Evolutionary conservation across 2,888 invertebrate genomes (phyloP), one percentile per base, ranked within the genome.

Genomic region (Drosophila fulvimacula): DNA sequence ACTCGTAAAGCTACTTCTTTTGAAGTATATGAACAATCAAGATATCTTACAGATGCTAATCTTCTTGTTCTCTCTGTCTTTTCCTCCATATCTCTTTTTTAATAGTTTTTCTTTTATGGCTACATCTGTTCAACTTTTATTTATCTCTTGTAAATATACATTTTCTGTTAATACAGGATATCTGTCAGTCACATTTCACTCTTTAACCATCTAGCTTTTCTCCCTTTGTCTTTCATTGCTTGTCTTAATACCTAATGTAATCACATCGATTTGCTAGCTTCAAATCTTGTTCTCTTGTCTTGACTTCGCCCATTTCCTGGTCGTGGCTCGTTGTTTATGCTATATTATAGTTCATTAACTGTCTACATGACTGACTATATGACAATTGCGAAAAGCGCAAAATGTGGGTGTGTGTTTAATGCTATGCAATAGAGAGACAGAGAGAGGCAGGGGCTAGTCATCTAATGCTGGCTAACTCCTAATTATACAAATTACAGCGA

Each of bases 261-360:
- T 83, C 78, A 66, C 78, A 69, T 86, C 83, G 83, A 83, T 86
- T 86, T 71, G 53, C 46, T 3, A 27, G 17, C 21, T 46, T 48
- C 68, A 56, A 73, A 57, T 52, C 34, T 56, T 10, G 39, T 56
- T 51, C 48, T 27, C 39, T 42, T 15, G 19, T 15, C 41, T 42
- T 38, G 19, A 41, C 27, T 36, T 57, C 30, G 30, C 7, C 19
- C n/a, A 48, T 38, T 80, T 78, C 64, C 63, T 81, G 53, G 67
- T 53, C 59, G 38, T 9, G 27, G 13, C 36, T 19, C 27, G 49
- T 24, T 32, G 53, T 59, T 61, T 60, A 63, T 77, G 17, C 34
- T 51, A 34, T 68, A 68, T 83, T 81, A 66, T 53, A 61, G 65
- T 80, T 81, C 67, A 68, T 79, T 56, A 75, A 71, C 79, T 66